phyloP scores from a whole-genome alignment of 1,140 invertebrate species.

The Oedothorax gibbosus region DNA sequence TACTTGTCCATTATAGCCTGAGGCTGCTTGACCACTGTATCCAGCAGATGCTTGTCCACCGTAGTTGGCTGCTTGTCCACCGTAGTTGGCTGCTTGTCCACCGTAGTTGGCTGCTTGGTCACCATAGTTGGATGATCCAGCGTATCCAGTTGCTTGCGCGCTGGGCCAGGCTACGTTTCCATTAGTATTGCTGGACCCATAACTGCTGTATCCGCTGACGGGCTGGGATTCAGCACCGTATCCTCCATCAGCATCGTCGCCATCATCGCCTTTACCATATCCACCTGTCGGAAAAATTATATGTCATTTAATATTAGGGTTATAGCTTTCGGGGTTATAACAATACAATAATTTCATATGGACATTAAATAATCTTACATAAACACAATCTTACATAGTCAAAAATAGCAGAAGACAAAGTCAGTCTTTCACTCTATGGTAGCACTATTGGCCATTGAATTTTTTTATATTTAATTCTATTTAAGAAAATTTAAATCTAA shows the following conservation, averaged over 20 bases:
- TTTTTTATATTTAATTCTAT: no score
- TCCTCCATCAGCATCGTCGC: slow-evolving; percentile 4
- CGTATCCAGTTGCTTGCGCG: not conserved
- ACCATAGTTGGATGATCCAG: not conserved
- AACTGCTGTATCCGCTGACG: slow-evolving; percentile 11
- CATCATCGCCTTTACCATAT: slow-evolving; percentile 7
- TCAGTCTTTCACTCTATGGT: no score
- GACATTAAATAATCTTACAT: no score
- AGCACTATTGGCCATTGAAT: no score
- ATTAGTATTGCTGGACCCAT: slow-evolving; percentile 15
- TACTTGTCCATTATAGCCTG: not conserved
- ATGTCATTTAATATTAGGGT: no score
- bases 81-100: not conserved
- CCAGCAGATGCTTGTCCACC: not conserved
- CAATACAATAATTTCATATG: no score
- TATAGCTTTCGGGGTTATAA: no score
- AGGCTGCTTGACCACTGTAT: not conserved
- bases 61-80: not conserved
- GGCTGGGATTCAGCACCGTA: slow-evolving; percentile 33
- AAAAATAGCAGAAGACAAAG: no score
- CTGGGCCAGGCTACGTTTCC: slow-evolving; percentile 40
- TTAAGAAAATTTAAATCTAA: no score
- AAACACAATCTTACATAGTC: no score
- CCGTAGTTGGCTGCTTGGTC: not conserved
- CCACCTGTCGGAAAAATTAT: not conserved